Percentiles rank a stretch among this genome's conserved stretches.
Evolutionary conservation across 2,888 invertebrate genomes (phyloP).

Genomic region (Neoscelio sp.): DNA sequence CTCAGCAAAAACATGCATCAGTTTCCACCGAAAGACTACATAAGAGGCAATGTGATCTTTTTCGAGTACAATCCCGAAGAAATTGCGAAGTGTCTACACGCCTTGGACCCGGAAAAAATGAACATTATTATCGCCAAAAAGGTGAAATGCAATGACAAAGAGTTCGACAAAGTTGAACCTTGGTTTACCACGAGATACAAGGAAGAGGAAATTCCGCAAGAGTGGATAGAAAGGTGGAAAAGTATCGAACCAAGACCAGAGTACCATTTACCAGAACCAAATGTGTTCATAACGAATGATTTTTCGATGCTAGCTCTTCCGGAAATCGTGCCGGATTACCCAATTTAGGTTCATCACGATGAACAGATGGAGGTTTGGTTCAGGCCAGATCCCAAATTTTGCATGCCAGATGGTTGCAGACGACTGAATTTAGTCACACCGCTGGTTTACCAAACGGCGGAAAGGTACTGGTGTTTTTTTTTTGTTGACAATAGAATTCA

Average conservation of each 20-base stretch:
- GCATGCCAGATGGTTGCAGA: slow-evolving; percentile 90
- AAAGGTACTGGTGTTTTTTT: slow-evolving; percentile 41
- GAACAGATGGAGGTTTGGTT: slow-evolving; percentile 90
- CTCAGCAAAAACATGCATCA: slow-evolving; percentile 91
- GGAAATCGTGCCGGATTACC: slow-evolving; percentile 82
- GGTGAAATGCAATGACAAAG: slow-evolving; percentile 84
- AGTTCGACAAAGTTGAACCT: slow-evolving; percentile 88
- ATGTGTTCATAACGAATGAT: slow-evolving; percentile 89
- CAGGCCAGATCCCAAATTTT: slow-evolving; percentile 92
- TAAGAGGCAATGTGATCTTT: slow-evolving; percentile 90
- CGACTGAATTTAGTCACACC: slow-evolving; percentile 90
- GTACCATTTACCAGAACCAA: slow-evolving; percentile 89
- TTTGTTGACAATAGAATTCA: slow-evolving; percentile 10
- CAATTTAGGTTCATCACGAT: slow-evolving; percentile 85
- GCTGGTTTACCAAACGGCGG: slow-evolving; percentile 74
- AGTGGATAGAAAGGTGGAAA: slow-evolving; percentile 88
- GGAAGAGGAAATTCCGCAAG: slow-evolving; percentile 86
- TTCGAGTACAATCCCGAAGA: slow-evolving; percentile 90
- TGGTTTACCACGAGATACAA: slow-evolving; percentile 94
- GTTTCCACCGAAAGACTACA: slow-evolving; percentile 90
- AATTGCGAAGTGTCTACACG: slow-evolving; percentile 86
- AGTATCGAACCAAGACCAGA: slow-evolving; percentile 84
- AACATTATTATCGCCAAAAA: slow-evolving; percentile 90
- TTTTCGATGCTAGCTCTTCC: slow-evolving; percentile 85
- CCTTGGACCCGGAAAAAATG: slow-evolving; percentile 87